Evolutionary conservation across 2,797 vertebrate species (phyloP).

Genomic region (Clangula hyemalis): DNA sequence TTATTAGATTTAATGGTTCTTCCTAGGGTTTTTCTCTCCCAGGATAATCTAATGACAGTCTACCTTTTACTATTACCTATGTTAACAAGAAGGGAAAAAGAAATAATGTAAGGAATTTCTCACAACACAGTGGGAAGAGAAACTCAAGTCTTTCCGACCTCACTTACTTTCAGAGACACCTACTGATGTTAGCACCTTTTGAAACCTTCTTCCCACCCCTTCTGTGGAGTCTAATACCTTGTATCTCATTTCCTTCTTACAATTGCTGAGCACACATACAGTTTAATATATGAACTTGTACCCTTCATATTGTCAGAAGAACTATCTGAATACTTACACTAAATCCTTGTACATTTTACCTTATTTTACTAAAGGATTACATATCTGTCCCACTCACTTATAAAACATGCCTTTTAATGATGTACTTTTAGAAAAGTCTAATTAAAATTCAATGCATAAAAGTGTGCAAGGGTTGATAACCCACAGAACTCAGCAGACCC

Average conservation of each 20-base stretch:
- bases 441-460: slow-evolving; percentile 77
- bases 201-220: background rate
- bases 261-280: slow-evolving; percentile 52
- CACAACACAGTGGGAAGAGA: background rate
- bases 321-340: slow-evolving; percentile 43
- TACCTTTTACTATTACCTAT: background rate
- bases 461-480: slow-evolving; percentile 72
- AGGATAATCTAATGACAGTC: background rate
- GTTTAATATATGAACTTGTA: slow-evolving; percentile 43
- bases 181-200: background rate
- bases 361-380: slow-evolving; percentile 71
- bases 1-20: background rate
- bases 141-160: background rate
- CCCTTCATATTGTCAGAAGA: slow-evolving; percentile 46
- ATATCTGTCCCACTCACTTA: slow-evolving; percentile 54
- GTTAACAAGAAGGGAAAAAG: background rate
- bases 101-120: background rate
- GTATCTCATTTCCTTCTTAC: slow-evolving; percentile 21
- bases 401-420: slow-evolving; percentile 71
- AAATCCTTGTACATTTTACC: slow-evolving; percentile 67
- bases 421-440: slow-evolving; percentile 70
- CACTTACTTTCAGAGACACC: background rate
- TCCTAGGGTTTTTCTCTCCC: background rate
- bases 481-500: slow-evolving; percentile 66
- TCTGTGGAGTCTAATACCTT: background rate